These are phyloP conservation scores for Campoletis raptor DNA, from an alignment of 2,888 invertebrate species.

Conservation along the genomic window DNA sequence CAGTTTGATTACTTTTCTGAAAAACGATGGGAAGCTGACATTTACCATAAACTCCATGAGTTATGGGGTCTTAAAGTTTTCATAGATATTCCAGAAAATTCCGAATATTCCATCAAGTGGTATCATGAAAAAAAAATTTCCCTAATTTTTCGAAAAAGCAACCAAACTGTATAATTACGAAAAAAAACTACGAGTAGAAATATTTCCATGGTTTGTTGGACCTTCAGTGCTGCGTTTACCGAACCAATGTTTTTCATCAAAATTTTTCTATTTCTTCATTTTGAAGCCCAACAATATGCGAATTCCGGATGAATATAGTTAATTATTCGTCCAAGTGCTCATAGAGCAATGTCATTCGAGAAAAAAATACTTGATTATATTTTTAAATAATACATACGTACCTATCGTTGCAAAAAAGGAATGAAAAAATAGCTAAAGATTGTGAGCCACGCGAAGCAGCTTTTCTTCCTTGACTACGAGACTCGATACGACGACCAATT, in stretches of 20 bases:
- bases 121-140: too few relatives aligned
- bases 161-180: too few relatives aligned
- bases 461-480: not conserved
- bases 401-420: not conserved
- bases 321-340: constrained; percentile 1
- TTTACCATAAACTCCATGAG: too few relatives aligned
- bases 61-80: too few relatives aligned
- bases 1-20: too few relatives aligned
- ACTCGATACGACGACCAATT: constrained; percentile 1
- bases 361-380: not conserved
- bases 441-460: not conserved
- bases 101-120: too few relatives aligned
- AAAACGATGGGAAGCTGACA: too few relatives aligned
- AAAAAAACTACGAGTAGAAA: too few relatives aligned
- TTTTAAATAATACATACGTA: not conserved
- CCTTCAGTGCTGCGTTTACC: not conserved
- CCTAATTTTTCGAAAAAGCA: too few relatives aligned
- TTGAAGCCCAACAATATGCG: not conserved
- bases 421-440: not conserved
- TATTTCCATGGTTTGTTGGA: not conserved
- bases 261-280: not conserved
- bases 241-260: not conserved
- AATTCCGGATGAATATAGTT: constrained; percentile 5
- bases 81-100: too few relatives aligned
- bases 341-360: not conserved